Evolutionary conservation across 2,888 invertebrate genomes (phyloP), one percentile per base, ranked within the genome.

Genomic region (Lochmaea crataegi): DNA sequence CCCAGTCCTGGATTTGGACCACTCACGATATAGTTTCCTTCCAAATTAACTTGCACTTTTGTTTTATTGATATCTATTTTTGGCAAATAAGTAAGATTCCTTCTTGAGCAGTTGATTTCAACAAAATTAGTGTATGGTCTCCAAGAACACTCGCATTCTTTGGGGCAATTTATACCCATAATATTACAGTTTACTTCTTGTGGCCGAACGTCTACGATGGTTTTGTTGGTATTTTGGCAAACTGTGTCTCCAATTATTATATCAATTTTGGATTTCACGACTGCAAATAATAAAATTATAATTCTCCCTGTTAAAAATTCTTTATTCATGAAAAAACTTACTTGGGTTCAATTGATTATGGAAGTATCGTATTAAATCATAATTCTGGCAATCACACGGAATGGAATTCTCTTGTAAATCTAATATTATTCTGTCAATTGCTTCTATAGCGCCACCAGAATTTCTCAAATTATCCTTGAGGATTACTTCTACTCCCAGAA

Each of bases 401-500:
- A 93, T 79, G 0, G 92, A 92, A 86, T 93, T 93, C 42, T 89
- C 83, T 14, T 87, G 88, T 1, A 92, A 81, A 26, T 85, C 83
- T 51, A 92, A 84, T 0, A 79, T 78, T 0, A 88, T 84, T 45
- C 84, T 80, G 2, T 74, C 73, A n/a, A 9, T 53, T 53, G 2
- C 9, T 1, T 53, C 53, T 53, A 10, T 18, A 18, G 10, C 9
- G 16, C 2, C 16, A 53, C 16, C 18, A 5, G 16, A 53, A 41
- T 72, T 22, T 5, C 11, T n/a, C 22, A 73, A 65, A 67, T 67
- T 66, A 42, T 58, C 61, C 11, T 56, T 51, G 10, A 68, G 63
- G 51, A 66, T 32, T 12, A 26, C 12, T 32, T 71, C 42, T n/a
- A 63, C 56, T 38, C 12, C 12, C 10, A 1, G 16, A 32, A 73